Conservation (phyloP, 2,113 vertebrate genomes). For the Archilochus colubris region DNA sequence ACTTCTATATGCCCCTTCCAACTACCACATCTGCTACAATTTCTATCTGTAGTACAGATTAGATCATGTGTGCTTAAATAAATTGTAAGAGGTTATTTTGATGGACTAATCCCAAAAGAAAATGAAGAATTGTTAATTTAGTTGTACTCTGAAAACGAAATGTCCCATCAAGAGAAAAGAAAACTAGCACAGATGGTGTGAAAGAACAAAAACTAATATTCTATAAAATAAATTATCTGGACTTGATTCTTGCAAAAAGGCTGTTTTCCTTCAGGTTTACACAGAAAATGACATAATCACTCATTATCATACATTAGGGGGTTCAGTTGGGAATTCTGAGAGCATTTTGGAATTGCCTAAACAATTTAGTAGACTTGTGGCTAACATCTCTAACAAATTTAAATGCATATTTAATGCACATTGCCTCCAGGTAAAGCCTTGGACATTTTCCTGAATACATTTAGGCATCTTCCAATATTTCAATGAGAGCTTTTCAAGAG, state of each 20-base stretch:
- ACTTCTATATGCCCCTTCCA: not conserved
- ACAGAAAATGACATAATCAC: not conserved
- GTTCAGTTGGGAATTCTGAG: not conserved
- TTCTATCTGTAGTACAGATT: not conserved
- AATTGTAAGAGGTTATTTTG: not conserved
- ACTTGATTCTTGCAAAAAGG: not conserved
- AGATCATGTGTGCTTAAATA: not conserved
- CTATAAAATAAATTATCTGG: not conserved
- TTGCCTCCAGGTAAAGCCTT: not conserved
- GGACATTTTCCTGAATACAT: not conserved
- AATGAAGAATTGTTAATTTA: not conserved
- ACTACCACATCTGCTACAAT: not conserved
- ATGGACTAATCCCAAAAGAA: not conserved
- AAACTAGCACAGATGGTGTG: not conserved
- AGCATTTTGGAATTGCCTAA: not conserved
- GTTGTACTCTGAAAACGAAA: not conserved
- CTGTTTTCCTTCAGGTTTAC: not conserved
- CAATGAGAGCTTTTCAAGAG: not conserved
- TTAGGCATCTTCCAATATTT: not conserved
- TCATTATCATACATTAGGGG: not conserved
- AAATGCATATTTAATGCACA: not conserved
- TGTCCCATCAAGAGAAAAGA: not conserved
- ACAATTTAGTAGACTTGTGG: not conserved
- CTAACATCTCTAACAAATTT: not conserved
- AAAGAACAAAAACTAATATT: not conserved